phyloP scores from a whole-genome alignment of 2,888 invertebrate species.

The Drosophila silvestris region DNA sequence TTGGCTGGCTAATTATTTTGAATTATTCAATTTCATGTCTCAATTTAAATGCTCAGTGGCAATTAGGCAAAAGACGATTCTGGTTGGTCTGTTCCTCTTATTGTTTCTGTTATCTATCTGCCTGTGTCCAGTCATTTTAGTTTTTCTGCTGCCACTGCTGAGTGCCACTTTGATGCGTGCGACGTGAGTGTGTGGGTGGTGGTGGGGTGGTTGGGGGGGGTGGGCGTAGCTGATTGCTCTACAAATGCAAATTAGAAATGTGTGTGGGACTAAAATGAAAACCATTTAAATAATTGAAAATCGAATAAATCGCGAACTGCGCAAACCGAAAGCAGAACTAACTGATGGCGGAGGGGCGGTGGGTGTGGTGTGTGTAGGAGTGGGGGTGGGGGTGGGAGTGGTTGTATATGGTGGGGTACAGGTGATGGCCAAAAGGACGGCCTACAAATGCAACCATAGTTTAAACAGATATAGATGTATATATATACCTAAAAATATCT shows the following conservation, averaged over 20 bases:
- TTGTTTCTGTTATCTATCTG: slow-evolving; percentile 47
- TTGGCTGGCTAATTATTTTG: slow-evolving; percentile 83
- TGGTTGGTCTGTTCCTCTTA: slow-evolving; percentile 25
- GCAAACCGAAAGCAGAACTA: slow-evolving; percentile 25
- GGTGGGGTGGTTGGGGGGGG: not conserved
- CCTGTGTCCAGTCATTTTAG: slow-evolving; percentile 64
- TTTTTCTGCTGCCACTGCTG: slow-evolving; percentile 55
- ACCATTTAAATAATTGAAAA: slow-evolving; percentile 82
- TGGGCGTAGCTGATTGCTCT: slow-evolving; percentile 8
- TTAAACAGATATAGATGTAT: slow-evolving; percentile 17
- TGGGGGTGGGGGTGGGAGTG: not conserved
- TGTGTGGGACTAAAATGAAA: slow-evolving; percentile 67
- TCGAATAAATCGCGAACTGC: slow-evolving; percentile 71
- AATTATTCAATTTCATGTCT: slow-evolving; percentile 85
- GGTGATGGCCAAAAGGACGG: slow-evolving; percentile 8
- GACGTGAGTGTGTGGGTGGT: slow-evolving; percentile 5
- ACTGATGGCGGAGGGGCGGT: not conserved
- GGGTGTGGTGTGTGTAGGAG: not conserved
- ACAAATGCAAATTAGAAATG: slow-evolving; percentile 74
- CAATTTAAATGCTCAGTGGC: slow-evolving; percentile 80
- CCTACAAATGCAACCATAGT: slow-evolving; percentile 15
- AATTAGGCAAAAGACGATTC: slow-evolving; percentile 72
- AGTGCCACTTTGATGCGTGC: slow-evolving; percentile 76
- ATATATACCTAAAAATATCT: slow-evolving; percentile 1
- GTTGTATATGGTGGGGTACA: not conserved